Evolutionary conservation across 1,140 invertebrate species (phyloP).

Genomic region (Nilaparvata lugens): DNA sequence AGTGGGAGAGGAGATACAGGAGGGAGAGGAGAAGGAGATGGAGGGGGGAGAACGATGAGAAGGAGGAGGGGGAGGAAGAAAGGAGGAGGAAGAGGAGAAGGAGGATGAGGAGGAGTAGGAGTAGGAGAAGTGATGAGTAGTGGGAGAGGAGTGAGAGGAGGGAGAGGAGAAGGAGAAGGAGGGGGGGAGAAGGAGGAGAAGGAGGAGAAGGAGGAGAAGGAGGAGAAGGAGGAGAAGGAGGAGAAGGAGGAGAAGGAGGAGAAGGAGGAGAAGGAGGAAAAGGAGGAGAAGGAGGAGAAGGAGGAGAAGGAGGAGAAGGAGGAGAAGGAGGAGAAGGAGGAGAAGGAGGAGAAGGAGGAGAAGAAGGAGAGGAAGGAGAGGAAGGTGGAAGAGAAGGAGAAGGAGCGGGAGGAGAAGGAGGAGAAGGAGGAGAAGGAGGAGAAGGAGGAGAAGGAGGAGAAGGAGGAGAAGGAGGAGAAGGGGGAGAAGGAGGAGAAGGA

Average conservation of each 20-base stretch:
- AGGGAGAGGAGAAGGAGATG: slow-evolving; percentile 44
- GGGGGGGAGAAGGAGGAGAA: slow-evolving; percentile 52
- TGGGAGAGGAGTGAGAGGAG: slow-evolving; percentile 41
- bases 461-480: no score
- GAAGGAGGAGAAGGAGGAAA: slow-evolving; percentile 56
- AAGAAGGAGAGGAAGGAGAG: slow-evolving; percentile 40
- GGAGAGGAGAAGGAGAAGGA: slow-evolving; percentile 32
- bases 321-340: slow-evolving; percentile 64
- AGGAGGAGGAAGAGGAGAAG: slow-evolving; percentile 57
- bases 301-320: slow-evolving; percentile 61
- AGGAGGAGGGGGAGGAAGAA: slow-evolving; percentile 56
- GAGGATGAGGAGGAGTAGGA: slow-evolving; percentile 61
- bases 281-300: slow-evolving; percentile 57
- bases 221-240: slow-evolving; percentile 46
- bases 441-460: neutral
- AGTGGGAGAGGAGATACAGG: slow-evolving; percentile 52
- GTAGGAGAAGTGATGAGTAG: slow-evolving; percentile 43
- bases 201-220: slow-evolving; percentile 50
- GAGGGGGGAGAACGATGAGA: slow-evolving; percentile 59
- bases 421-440: neutral
- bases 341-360: slow-evolving; percentile 45
- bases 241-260: slow-evolving; percentile 58
- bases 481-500: no score
- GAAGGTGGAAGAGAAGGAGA: slow-evolving; percentile 26
- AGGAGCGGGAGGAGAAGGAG: slow-evolving; percentile 23